Conservation (phyloP, 2,888 invertebrate genomes). For the Atrina japonica region DNA sequence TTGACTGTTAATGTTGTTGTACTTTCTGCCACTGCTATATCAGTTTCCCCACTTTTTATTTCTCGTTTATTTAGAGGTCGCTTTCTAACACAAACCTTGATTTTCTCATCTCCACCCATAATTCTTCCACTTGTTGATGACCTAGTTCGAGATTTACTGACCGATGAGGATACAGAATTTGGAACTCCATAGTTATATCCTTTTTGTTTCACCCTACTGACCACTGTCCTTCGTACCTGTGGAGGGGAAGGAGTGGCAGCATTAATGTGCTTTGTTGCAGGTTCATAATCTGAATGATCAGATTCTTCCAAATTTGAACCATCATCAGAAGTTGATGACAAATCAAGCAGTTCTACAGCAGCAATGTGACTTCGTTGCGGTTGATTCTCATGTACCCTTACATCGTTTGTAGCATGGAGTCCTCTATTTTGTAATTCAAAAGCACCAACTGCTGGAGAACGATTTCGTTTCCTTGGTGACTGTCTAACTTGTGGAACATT, state of each 20-base stretch:
- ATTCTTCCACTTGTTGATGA: constrained; percentile 39
- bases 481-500: constrained; percentile 44
- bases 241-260: constrained; percentile 51
- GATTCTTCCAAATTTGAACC: constrained; percentile 49
- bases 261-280: constrained; percentile 60
- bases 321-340: constrained; percentile 47
- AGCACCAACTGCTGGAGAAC: constrained; percentile 53
- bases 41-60: constrained; percentile 68
- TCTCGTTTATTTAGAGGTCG: constrained; percentile 74
- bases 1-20: constrained; percentile 72
- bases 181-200: constrained; percentile 80
- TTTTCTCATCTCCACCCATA: constrained; percentile 62
- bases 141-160: constrained; percentile 41
- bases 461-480: constrained; percentile 57
- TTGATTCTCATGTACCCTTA: constrained; percentile 51
- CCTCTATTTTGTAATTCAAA: constrained; percentile 36
- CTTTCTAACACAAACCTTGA: constrained; percentile 78
- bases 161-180: constrained; percentile 28
- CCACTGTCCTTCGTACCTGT: constrained; percentile 51
- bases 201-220: constrained; percentile 67
- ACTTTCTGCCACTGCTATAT: constrained; percentile 70
- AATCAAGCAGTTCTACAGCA: constrained; percentile 48
- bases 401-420: constrained; percentile 51
- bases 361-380: constrained; percentile 48
- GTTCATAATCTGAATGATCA: constrained; percentile 63